Conservation (phyloP, 2,797 vertebrate species). For the Triplophysa yarkandensis region DNA sequence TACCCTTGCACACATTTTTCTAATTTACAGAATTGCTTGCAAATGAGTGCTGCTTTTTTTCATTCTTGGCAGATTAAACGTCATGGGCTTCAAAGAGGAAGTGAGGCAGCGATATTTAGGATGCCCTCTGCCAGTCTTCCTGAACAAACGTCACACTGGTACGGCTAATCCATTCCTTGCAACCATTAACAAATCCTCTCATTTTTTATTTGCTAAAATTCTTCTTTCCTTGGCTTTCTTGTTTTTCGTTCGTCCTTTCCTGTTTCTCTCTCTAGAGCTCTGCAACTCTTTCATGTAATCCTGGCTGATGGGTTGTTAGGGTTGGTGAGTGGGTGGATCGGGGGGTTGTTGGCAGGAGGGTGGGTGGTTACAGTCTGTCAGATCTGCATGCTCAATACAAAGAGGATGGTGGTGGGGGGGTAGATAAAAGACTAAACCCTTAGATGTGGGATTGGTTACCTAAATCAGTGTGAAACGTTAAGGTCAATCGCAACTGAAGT, state of each 20-base stretch:
- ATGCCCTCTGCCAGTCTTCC: constrained; percentile 1
- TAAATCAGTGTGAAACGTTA: constrained; percentile 15
- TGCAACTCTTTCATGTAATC: constrained; percentile 43
- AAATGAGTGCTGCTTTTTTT: neutral
- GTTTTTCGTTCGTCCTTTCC: constrained; percentile 13
- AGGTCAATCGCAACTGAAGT: constrained; percentile 17
- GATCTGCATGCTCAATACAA: constrained; percentile 52
- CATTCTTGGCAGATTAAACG: constrained; percentile 17
- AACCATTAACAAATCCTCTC: constrained; percentile 39
- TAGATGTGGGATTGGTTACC: constrained; percentile 30
- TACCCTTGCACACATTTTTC: neutral
- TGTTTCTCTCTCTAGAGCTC: constrained; percentile 27
- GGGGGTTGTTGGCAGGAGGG: constrained; percentile 18
- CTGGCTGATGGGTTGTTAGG: constrained; percentile 32
- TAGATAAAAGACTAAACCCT: constrained; percentile 37
- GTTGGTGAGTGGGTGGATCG: neutral
- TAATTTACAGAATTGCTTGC: neutral
- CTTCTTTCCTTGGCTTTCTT: constrained; percentile 7
- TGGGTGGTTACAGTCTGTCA: constrained; percentile 44
- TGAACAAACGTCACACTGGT: constrained; percentile 18
- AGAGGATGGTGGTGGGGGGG: constrained; percentile 4
- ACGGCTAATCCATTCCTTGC: constrained; percentile 19
- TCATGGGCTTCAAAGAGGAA: neutral
- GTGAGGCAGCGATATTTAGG: neutral
- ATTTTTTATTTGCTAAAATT: constrained; percentile 24